Base-by-base conservation (phyloP, 53 echinoderm and acorn worm species). In the Holothuria scabra region DNA sequence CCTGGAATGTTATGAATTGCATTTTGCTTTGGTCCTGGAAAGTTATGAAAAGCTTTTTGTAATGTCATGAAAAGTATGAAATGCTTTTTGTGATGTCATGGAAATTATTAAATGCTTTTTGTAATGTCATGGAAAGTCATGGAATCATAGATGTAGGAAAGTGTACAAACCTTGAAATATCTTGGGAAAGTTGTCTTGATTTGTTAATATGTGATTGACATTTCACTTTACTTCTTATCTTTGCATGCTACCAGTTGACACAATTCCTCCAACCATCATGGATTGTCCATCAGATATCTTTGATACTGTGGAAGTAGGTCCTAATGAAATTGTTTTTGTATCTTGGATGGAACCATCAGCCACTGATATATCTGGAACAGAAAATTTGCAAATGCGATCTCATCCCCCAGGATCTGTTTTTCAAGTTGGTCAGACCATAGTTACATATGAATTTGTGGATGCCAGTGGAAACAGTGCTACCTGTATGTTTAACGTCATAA, bases 351-450 rank as follows among this genome's bases (percentile, higher is more conserved):
- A 84, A 41, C 91, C 91, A 7, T 32, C 76, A 14, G 89, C 89
- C 38, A 88, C 84, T 28, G 89, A 88, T 66, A 52, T 37, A 58
- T 88, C 89, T 35, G 84, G 84, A 37, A 79, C 68, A 9, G 79
- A 49, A 4, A 56, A 30, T 8, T 65, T 57, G 41, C 37, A 52
- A 21, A 24, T n/a, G 32, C 59, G 85, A 25, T 59, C 29, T 60
- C n/a, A 30, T 30, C 13, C 28, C 14, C 64, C 64, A 64, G 64
- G 64, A 21, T 64, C 14, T 30, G 64, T 10, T 30, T 64, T 64
- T 21, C 64, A 19, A 30, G 26, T 30, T 26, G 64, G 64, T 18
- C 12, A 19, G 12, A 90, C 90, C 3, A 1, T 12, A 24, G 86
- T 86, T 31, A 66, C 86, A 0, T 90, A 90, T 78, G 71, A 60